Base-by-base conservation (phyloP, 2,888 invertebrate species). In the Perizoma affinitatum region DNA sequence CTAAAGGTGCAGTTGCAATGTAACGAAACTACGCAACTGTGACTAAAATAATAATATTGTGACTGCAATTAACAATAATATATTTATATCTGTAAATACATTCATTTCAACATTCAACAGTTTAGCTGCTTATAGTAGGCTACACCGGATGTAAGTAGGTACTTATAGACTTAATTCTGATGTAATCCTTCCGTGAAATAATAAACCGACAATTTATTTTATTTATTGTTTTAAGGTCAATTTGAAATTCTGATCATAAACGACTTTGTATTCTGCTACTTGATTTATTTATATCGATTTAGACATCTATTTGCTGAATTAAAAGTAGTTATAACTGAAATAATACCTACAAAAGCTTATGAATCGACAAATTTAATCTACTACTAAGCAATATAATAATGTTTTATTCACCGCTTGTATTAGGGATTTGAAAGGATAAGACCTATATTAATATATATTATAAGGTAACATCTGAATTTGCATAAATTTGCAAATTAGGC, bases 261-360 rank as follows among this genome's bases (percentile, higher is more conserved):
- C 67, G 64, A 70, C 48, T 59, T 42, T 38, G 49, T 22, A 22
- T 22, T 22, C 3, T 2, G 22, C 1, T 22, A 22, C 22, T 22
- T 22, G 22, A 22, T 22, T 3, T 22, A 22, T 22, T 22, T 69
- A 74, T 77, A 74, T 78, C 78, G 79, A 75, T 22, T 68, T 74
- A 70, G 64, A 70, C 68, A 75, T 79, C 72, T 71, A 78, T 80
- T 83, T 79, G 84, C 82, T 76, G 80, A 80, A 22, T 22, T 41
- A 41, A 38, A 8, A 38, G 6, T 38, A 7, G 38, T 8, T 38
- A 38, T 38, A 38, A 5, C 6, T 38, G 8, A n/a, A n/a, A n/a
- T n/a, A n/a, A n/a, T n/a, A n/a, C n/a, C n/a, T n/a, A n/a, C n/a
- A n/a, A n/a, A n/a, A n/a, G n/a, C n/a, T n/a, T n/a, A n/a, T n/a